Base-by-base conservation (phyloP, 2,113 vertebrate genomes). In the Podilymbus podiceps region DNA sequence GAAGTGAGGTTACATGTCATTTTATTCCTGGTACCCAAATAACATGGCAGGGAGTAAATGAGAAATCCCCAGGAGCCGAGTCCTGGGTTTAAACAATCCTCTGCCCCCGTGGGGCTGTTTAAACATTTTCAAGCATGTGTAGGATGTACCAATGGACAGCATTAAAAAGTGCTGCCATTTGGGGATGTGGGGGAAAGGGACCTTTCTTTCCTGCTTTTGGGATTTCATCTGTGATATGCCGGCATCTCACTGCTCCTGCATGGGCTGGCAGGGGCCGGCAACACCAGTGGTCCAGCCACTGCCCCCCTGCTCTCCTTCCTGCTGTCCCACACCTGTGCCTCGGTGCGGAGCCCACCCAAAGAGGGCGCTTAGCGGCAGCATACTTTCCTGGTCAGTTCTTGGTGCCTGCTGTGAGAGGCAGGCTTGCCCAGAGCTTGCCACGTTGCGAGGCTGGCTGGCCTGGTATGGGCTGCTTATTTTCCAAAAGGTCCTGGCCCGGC, bases 161-260 rank as follows among this genome's bases (percentile, higher is more conserved):
- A 33, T 56, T 58, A 63, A 79, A 60, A 79, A 28, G 25, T 83
- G 25, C 31, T 95, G 35, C 22, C 58, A 0, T 62, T 2, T 91
- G 42, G 47, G 71, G 33, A 38, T 11, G 6, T 47, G 20, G 11
- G 13, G 13, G 15, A 83, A 77, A 42, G 50, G 33, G 35, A 66
- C 42, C 17, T 5, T 84, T 92, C 23, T 73, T 63, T 81, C 75
- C 33, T 63, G 5, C 42, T 28, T 66, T 71, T 62, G 9, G 17
- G 59, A 28, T 88, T 93, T 88, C 31, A 55, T 62, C 50, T 1
- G 0, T 60, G 46, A 86, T 44, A 66, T 0, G 1, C 24, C 28
- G 56, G 58, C 1, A 1, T 21, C 21, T 71, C 0, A 0, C 19
- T 75, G 28, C n/a, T 67, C 6, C 33, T 66, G 12, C 16, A 58